Evolutionary conservation across 2,888 invertebrate genomes (phyloP), one percentile per base, ranked within the genome.

Genomic region (Melanargia galathea): DNA sequence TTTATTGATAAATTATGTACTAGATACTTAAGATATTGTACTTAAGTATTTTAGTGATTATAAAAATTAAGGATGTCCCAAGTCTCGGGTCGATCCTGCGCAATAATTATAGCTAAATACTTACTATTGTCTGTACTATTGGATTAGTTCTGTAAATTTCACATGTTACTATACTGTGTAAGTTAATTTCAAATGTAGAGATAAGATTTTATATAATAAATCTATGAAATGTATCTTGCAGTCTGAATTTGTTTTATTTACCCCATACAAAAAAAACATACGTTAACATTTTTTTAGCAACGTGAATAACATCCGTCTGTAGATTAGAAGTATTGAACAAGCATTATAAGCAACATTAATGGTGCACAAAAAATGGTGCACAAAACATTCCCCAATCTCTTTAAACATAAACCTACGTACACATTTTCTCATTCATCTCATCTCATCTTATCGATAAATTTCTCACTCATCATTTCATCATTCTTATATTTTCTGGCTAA

Each of bases 141-240:
- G 79, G 80, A 82, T 84, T 87, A 87, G 86, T 79, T 86, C 85
- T 90, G 90, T 90, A 90, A 79, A 90, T 90, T 90, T 86, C 87
- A 87, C 87, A 89, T 89, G 90, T 90, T 90, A 90, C 82, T 89
- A 86, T 83, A 83, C 72, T 80, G 73, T 76, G 73, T 90, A 89
- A 90, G 87, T 87, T 87, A 84, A 83, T 82, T 85, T 88, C 81
- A 80, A 83, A 83, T 81, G 90, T 91, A 91, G 90, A 75, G 76
- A 80, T 90, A 91, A 91, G 91, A 87, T 90, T 91, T 91, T 91
- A 89, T 91, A 91, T 90, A 91, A 90, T 91, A 91, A 91, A 91
- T 88, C 83, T 87, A 89, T 90, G 83, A 90, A 91, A 90, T 88
- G 88, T 90, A 90, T 79, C 83, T 84, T 84, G 83, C 82, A 84